Conservation (phyloP, 2,888 invertebrate genomes). For the Heliothis peltigera region DNA sequence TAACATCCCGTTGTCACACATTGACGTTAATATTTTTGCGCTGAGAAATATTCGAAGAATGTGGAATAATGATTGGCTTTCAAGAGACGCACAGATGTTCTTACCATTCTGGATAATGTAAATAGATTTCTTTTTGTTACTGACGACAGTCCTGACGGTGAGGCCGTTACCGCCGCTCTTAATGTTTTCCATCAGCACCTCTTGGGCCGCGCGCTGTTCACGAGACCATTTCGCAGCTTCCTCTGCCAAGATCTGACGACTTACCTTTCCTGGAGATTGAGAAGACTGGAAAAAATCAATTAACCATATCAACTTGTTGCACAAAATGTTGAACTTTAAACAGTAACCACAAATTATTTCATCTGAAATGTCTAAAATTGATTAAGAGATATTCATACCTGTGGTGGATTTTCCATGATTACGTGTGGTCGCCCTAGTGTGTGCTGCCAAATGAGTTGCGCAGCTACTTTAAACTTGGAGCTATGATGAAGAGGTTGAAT, state of each 20-base stretch:
- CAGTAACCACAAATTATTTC: too few species aligned
- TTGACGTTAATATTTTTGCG: too few species aligned
- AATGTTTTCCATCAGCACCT: constrained; percentile 86
- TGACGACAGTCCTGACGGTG: constrained; percentile 82
- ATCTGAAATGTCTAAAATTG: too few species aligned
- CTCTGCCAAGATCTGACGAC: constrained; percentile 84
- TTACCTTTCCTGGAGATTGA: constrained; percentile 84
- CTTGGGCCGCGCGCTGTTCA: constrained; percentile 84
- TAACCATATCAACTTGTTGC: not conserved
- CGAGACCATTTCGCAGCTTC: constrained; percentile 87
- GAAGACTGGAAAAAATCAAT: constrained; percentile 72
- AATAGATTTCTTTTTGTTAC: constrained; percentile 72
- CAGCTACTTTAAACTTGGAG: constrained; percentile 83
- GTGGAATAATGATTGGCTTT: not conserved
- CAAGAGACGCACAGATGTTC: not conserved
- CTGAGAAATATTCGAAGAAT: not conserved
- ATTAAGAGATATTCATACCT: constrained; percentile 64
- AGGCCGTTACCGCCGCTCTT: constrained; percentile 86
- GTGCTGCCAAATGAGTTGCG: constrained; percentile 86
- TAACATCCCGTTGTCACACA: too few species aligned
- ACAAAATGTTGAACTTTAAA: too few species aligned
- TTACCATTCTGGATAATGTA: constrained; percentile 86
- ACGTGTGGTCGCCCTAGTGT: constrained; percentile 86
- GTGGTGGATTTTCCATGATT: constrained; percentile 86
- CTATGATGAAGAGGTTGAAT: constrained; percentile 85